Evolutionary conservation across 2,797 vertebrate genomes (phyloP).

Genomic region (Distichodus sexfasciatus): DNA sequence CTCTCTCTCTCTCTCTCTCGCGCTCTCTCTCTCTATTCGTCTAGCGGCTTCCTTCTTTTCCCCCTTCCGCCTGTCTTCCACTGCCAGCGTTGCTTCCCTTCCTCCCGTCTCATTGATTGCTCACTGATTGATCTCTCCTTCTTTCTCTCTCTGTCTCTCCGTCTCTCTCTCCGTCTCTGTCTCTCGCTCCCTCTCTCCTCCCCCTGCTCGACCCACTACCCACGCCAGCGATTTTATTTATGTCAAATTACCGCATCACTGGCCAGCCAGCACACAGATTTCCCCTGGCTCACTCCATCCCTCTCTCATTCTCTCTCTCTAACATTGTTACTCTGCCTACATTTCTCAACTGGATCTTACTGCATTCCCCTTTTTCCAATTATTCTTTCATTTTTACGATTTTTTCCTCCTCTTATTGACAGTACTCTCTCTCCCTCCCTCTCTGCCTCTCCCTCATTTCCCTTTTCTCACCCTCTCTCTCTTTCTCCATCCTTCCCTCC

Average conservation of each 20-base stretch:
- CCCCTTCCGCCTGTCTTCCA: neutral
- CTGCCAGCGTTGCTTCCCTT: neutral
- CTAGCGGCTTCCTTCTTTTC: neutral
- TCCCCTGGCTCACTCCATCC: conserved; percentile 18
- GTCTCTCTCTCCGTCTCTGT: conserved; percentile 12
- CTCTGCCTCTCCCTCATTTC: neutral
- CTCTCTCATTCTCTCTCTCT: conserved; percentile 5
- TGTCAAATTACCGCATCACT: conserved; percentile 35
- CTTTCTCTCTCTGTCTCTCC: neutral
- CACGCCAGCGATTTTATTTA: conserved; percentile 27
- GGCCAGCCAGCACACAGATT: conserved; percentile 17
- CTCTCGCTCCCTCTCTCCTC: conserved; percentile 16
- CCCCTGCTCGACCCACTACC: neutral
- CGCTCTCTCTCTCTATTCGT: neutral
- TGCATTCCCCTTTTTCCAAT: neutral
- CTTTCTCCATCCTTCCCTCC: neutral
- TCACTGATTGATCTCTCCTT: conserved; percentile 36
- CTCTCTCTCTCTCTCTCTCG: neutral
- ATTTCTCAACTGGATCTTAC: neutral
- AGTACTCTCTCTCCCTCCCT: neutral
- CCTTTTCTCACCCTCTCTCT: conserved; percentile 20
- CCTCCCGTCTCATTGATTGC: conserved; percentile 27
- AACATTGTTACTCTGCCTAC: neutral
- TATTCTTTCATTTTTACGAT: neutral
- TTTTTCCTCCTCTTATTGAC: neutral